Evolutionary conservation across 2,888 invertebrate species (phyloP).

Genomic region (Ennomos erosarius): DNA sequence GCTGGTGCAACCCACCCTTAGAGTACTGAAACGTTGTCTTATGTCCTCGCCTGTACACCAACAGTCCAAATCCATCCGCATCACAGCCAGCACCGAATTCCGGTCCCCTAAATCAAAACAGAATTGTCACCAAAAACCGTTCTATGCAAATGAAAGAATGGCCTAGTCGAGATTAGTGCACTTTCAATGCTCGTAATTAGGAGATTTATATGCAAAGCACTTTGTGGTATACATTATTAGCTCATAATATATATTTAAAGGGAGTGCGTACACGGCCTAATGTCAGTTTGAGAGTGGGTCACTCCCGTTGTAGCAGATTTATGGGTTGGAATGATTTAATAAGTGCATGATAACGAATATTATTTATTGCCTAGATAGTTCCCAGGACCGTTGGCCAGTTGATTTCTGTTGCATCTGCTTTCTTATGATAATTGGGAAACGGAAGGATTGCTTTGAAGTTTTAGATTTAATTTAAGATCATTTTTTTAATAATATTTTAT

Average conservation of each 20-base stretch:
- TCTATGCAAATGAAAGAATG: constrained; percentile 72
- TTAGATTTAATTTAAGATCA: constrained; percentile 6
- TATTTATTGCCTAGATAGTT: constrained; percentile 69
- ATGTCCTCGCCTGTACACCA: constrained; percentile 31
- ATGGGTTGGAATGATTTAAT: constrained; percentile 78
- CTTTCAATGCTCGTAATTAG: constrained; percentile 79
- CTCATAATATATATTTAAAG: constrained; percentile 57
- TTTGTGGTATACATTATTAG: constrained; percentile 82
- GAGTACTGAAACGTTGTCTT: background rate
- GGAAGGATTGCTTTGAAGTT: constrained; percentile 20
- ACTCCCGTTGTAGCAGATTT: constrained; percentile 80
- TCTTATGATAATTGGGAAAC: constrained; percentile 37
- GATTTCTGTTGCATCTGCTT: constrained; percentile 36
- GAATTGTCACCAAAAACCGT: constrained; percentile 69
- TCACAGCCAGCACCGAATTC: constrained; percentile 46
- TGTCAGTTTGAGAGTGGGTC: constrained; percentile 76
- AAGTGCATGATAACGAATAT: constrained; percentile 70
- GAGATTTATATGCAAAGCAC: constrained; percentile 84
- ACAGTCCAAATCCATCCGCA: constrained; percentile 33
- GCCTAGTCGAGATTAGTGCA: constrained; percentile 75
- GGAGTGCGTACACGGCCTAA: constrained; percentile 66
- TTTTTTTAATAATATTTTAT: too few species aligned
- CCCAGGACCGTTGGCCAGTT: constrained; percentile 62
- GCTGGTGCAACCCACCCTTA: too few species aligned
- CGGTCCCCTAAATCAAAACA: constrained; percentile 74